Conservation (phyloP, 2,113 vertebrate species). For the Suricata suricatta region DNA sequence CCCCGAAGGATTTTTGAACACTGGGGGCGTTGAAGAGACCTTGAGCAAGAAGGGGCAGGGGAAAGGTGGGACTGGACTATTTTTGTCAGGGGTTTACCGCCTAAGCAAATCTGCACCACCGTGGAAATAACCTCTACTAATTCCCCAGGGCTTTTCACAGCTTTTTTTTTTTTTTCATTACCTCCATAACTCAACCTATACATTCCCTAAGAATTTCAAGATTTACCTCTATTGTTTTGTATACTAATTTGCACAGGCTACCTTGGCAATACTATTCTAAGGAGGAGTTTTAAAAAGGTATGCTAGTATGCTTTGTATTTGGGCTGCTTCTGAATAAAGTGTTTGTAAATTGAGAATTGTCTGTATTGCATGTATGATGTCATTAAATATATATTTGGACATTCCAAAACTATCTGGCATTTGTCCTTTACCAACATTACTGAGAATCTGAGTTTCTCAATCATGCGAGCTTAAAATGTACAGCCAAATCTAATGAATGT, state of each 20-base stretch:
- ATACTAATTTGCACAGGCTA: background rate
- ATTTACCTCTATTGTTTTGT: background rate
- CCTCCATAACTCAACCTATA: background rate
- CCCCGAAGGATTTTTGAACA: background rate
- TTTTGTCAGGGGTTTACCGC: conserved; percentile 67
- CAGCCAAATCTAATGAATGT: conserved; percentile 47
- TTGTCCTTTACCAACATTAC: conserved; percentile 67
- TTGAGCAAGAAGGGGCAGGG: background rate
- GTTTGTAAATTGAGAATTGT: conserved; percentile 65
- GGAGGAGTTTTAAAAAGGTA: background rate
- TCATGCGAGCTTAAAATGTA: conserved; percentile 51
- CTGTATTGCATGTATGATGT: conserved; percentile 56
- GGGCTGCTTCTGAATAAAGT: conserved; percentile 46
- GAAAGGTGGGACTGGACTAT: background rate
- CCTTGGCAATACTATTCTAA: background rate
- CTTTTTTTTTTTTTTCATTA: background rate
- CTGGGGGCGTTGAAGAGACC: no score
- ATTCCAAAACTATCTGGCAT: conserved; percentile 70
- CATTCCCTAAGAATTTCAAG: background rate
- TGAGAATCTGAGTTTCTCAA: conserved; percentile 49
- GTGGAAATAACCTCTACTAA: conserved; percentile 47
- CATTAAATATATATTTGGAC: conserved; percentile 72
- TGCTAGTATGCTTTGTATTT: conserved; percentile 38
- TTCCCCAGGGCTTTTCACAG: background rate
- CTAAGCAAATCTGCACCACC: conserved; percentile 60